A percentile compares a stretch with the other conserved stretches of the same genome.
Evolutionary conservation across 2,113 vertebrate genomes (phyloP).

Genomic region (Erythrolamprus reginae): DNA sequence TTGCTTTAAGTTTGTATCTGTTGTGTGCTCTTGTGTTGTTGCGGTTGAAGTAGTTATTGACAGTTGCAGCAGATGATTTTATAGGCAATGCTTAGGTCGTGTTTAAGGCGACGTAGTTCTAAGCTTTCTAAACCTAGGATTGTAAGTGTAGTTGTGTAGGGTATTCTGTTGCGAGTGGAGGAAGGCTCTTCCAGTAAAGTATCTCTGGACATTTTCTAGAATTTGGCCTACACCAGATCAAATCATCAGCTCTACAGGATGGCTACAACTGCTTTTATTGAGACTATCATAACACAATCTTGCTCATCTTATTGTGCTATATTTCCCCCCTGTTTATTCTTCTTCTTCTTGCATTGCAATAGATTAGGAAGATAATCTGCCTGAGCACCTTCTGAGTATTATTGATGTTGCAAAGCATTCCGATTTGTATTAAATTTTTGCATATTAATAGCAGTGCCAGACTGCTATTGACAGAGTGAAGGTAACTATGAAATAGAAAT

Average conservation of each 20-base stretch:
- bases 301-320: neutral
- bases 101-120: too few species aligned
- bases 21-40: too few species aligned
- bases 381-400: neutral
- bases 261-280: neutral
- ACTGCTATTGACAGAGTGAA: neutral
- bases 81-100: too few species aligned
- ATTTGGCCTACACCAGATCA: neutral
- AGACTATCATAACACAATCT: neutral
- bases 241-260: neutral
- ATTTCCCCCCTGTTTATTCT: neutral
- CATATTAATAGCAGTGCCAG: neutral
- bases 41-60: too few species aligned
- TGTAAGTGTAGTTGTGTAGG: too few species aligned
- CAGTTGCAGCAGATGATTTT: too few species aligned
- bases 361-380: neutral
- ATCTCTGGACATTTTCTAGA: too few species aligned
- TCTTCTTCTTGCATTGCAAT: neutral
- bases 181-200: too few species aligned
- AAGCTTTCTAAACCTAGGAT: too few species aligned
- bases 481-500: neutral
- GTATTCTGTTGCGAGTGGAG: too few species aligned
- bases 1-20: too few species aligned
- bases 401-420: neutral
- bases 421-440: neutral